Base-by-base conservation (phyloP, 2,113 vertebrate species). In the Paramisgurnus dabryanus region DNA sequence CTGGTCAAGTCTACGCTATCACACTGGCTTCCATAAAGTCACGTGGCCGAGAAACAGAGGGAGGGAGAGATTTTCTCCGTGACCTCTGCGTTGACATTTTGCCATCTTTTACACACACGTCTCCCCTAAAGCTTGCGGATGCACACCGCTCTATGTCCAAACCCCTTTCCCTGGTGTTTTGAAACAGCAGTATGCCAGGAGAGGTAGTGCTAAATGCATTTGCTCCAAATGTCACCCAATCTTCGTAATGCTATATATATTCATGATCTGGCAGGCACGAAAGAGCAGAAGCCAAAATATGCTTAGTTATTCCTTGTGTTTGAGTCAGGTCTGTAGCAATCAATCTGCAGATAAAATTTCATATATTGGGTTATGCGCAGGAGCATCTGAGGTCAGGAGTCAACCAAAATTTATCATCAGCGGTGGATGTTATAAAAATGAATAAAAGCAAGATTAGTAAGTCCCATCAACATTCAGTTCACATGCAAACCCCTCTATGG, bases 241-340 rank as follows among this genome's bases (percentile, higher is more conserved):
- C 88, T 88, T 91, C 87, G 90, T 93, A 92, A 91, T 91, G 90
- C 89, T 91, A 92, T 92, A 91, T 92, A 91, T 92, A 93, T 92
- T 92, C 89, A 92, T 91, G 90, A 92, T 92, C 71, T 88, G 85
- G 86, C 90, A 88, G 87, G 85, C 85, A 88, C 82, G 89, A 89
- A 81, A 89, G 86, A 87, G 85, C 89, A 89, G 87, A 85, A 78
- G 85, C 85, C 86, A 79, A 88, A 83, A 89, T 89, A 87, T 82
- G 87, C 84, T 86, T 85, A 87, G 90, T 90, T 90, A 91, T 91
- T 90, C 87, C 88, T 90, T 84, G 88, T 87, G 88, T 91, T 90
- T 86, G 88, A 82, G 84, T 89, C 84, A 87, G 85, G 89, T 88
- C 88, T 88, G 86, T 87, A 87, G 86, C 83, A 55, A 68, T 78